Conservation (phyloP, 2,113 vertebrate species). For the Casuarius casuarius region DNA sequence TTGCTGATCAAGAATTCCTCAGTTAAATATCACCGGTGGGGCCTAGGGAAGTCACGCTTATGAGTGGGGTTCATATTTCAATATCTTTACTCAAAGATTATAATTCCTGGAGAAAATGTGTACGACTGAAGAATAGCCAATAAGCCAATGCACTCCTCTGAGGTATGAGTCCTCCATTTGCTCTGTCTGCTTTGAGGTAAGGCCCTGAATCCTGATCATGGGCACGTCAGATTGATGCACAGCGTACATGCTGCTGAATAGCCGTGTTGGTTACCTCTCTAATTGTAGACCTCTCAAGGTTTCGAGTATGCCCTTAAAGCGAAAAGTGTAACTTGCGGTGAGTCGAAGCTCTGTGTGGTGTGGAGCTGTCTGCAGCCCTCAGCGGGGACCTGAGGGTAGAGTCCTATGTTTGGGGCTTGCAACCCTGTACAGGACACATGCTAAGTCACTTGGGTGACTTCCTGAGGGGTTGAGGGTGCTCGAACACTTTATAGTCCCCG, state of each 20-base stretch:
- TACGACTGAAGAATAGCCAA: neutral
- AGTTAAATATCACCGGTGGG: neutral
- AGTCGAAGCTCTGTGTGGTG: neutral
- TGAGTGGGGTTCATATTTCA: neutral
- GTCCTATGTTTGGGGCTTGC: neutral
- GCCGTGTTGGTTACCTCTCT: neutral
- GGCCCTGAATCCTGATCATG: neutral
- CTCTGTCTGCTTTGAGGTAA: neutral
- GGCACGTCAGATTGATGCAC: neutral
- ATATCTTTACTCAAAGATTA: neutral
- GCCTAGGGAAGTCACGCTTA: neutral
- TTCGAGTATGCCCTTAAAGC: neutral
- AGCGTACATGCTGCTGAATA: neutral
- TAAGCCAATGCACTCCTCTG: neutral
- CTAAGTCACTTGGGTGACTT: neutral
- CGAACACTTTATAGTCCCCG: neutral
- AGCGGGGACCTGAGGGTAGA: neutral
- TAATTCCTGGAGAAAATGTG: neutral
- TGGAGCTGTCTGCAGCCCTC: neutral
- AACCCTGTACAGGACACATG: rapidly evolving
- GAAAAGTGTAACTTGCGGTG: neutral
- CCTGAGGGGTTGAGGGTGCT: neutral
- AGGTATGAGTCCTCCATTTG: neutral
- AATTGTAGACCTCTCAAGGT: neutral
- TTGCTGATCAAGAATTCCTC: neutral